Percentiles rank a stretch among this genome's conserved stretches.
phyloP scores from a whole-genome alignment of 2,888 invertebrate species.

The Cantharis rustica region DNA sequence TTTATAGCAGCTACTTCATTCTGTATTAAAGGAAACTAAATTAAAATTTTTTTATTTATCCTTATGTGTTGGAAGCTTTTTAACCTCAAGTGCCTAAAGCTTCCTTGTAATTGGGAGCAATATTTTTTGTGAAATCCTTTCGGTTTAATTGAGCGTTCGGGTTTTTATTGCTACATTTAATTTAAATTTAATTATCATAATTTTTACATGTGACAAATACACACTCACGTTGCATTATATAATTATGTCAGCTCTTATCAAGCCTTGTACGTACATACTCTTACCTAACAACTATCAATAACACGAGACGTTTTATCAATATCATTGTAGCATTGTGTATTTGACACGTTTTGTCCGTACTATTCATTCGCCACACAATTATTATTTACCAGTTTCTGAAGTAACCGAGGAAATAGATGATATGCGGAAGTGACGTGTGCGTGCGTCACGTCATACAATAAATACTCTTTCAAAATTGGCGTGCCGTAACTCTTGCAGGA shows the following conservation, averaged over 20 bases:
- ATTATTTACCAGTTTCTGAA: conserved; percentile 29
- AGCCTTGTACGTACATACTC: background rate
- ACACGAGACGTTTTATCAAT: conserved; percentile 11
- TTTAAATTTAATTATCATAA: background rate
- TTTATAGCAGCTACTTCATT: background rate
- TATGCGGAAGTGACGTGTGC: conserved; percentile 34
- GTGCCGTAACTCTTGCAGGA: conserved; percentile 21
- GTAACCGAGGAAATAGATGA: conserved; percentile 31
- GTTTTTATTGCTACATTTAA: background rate
- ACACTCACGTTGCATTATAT: background rate
- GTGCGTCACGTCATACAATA: conserved; percentile 33
- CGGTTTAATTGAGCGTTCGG: background rate
- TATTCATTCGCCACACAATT: conserved; percentile 20
- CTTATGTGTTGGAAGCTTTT: background rate
- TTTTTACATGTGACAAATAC: background rate
- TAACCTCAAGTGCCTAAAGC: background rate
- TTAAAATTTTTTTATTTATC: background rate
- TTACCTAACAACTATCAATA: conserved; percentile 9
- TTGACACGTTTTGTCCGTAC: conserved; percentile 21
- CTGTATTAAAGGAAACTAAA: background rate
- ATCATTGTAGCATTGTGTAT: conserved; percentile 14
- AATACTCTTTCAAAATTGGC: conserved; percentile 32
- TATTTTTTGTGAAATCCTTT: background rate
- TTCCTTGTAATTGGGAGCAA: background rate
- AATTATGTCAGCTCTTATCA: background rate